Evolutionary conservation across 2,113 vertebrate genomes (phyloP).

Genomic region (Hippocampus abdominalis): DNA sequence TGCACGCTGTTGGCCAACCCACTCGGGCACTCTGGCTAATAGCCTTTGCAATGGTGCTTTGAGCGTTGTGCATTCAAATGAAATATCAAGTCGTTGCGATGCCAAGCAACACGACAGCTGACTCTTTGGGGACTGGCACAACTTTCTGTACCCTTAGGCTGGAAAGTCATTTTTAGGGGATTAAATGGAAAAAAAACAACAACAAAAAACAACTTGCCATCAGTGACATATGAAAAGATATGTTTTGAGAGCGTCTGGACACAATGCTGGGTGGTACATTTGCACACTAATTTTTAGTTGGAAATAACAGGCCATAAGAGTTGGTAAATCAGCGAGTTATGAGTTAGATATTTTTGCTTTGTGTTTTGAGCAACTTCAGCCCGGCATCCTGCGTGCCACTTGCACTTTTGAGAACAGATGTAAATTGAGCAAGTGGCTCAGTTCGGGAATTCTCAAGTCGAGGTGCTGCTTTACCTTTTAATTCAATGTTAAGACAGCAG

Average conservation of each 20-base stretch:
- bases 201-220: conserved; percentile 24
- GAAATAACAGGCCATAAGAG: background rate
- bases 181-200: conserved; percentile 37
- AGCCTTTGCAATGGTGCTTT: conserved; percentile 63
- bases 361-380: too few relatives aligned
- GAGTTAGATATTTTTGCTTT: background rate
- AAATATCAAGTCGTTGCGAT: conserved; percentile 71
- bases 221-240: conserved; percentile 36
- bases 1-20: conserved; percentile 39
- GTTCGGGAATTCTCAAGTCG: too few relatives aligned
- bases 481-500: too few relatives aligned
- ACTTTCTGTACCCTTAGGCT: conserved; percentile 26
- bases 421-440: too few relatives aligned
- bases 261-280: conserved; percentile 12
- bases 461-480: too few relatives aligned
- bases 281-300: conserved; percentile 12
- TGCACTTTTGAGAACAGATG: too few relatives aligned
- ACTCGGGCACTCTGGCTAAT: conserved; percentile 70
- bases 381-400: too few relatives aligned
- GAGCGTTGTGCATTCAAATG: conserved; percentile 63
- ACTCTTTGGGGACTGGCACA: conserved; percentile 52
- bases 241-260: conserved; percentile 27
- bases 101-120: conserved; percentile 65
- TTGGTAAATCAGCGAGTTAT: background rate
- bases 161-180: conserved; percentile 39